Conservation (phyloP, 2,113 vertebrate species). For the Apteryx mantelli region DNA sequence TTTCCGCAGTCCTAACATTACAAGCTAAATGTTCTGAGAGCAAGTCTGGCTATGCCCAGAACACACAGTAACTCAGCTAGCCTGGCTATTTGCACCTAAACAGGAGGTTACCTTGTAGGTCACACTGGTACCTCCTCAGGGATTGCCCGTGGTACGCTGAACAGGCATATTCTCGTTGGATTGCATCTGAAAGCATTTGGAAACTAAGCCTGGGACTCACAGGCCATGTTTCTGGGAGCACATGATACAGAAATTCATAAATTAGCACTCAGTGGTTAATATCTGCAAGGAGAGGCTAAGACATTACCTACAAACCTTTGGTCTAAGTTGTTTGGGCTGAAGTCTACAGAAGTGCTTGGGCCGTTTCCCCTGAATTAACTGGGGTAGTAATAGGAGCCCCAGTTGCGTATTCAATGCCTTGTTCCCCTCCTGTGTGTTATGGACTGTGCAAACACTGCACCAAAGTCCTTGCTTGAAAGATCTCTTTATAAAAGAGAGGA, state of each 20-base stretch:
- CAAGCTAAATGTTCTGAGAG: neutral
- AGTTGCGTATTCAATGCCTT: neutral
- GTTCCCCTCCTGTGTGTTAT: neutral
- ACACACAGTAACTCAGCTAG: neutral
- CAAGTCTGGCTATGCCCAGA: neutral
- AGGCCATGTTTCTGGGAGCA: neutral
- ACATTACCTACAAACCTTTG: neutral
- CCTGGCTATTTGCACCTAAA: neutral
- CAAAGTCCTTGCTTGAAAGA: neutral
- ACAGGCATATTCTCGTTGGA: neutral
- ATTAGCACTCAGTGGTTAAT: neutral
- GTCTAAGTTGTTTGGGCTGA: neutral
- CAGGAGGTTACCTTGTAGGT: neutral
- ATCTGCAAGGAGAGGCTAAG: neutral
- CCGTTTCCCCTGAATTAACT: neutral
- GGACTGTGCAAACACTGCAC: neutral
- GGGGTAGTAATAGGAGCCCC: neutral
- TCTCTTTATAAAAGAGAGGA: neutral
- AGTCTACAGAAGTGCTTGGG: neutral
- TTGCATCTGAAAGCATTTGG: neutral
- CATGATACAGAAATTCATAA: neutral
- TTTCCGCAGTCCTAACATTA: neutral
- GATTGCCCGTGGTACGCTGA: accelerated
- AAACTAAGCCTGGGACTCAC: neutral
- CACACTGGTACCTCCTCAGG: neutral